Base-by-base conservation (phyloP, 2,113 vertebrate genomes). In the Macrotus californicus region DNA sequence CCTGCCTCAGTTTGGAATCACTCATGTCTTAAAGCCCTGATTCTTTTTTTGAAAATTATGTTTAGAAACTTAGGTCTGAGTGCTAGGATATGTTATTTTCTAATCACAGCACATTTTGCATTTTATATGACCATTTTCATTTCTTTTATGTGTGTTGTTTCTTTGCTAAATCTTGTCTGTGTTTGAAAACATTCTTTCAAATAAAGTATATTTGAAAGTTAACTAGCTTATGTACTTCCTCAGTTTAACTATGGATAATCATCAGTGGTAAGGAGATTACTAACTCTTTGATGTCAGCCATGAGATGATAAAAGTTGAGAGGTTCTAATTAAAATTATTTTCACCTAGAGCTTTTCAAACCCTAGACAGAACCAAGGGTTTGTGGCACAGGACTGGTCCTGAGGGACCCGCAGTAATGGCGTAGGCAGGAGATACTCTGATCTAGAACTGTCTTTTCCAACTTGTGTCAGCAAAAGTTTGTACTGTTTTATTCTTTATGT, bases 51-150 rank as follows among this genome's bases (percentile, higher is more conserved):
- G 41, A 77, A 43, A 89, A 73, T 73, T 3, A 24, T 92, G 18
- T 89, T 87, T 66, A 93, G 86, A 88, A 93, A 70, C 83, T 82
- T 77, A 95, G 36, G 36, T 43, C 7, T 95, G 48, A 41, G 39
- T 81, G 43, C 39, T 48, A 76, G 50, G 12, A 52, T 91, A 67
- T 59, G 3, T 76, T 86, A 46, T 18, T 89, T 91, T 82, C 16
- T 64, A 86, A 31, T 93, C 56, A 82, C 83, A 87, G 8, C 34
- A 46, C 13, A 72, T 82, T 91, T 93, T 91, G 16, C n/a, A 76
- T 93, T 94, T 94, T 86, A 16, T 61, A 46, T 92, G 46, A 72
- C 43, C 15, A 43, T 84, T 82, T 90, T 34, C 14, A 22, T 67
- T 83, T 70, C 26, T 72, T 76, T 88, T 76, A 54, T 15, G 5